A percentile compares a stretch with the other conserved stretches of the same genome.
phyloP scores from a whole-genome alignment of 2,113 vertebrate species.

The Lagopus leucura region DNA sequence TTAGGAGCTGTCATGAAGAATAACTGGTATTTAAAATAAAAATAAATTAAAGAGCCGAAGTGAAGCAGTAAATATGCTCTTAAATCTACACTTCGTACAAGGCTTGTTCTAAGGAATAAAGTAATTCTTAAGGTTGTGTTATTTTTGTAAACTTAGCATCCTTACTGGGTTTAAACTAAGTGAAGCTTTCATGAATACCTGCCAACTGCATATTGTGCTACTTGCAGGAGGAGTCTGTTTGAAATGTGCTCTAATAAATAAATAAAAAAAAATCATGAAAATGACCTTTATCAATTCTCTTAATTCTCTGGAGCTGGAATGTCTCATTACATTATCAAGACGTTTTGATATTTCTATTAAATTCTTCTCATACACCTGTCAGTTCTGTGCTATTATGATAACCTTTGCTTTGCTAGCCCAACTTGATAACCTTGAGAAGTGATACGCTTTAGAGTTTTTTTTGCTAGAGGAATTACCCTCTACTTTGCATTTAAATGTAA shows the following conservation, averaged over 20 bases:
- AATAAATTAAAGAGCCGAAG: not conserved
- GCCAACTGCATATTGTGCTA: accelerated
- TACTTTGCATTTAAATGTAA: not conserved
- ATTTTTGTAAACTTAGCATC: not conserved
- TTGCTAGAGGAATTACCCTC: accelerated
- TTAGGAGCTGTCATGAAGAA: not conserved
- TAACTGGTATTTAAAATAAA: not conserved
- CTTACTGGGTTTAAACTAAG: not conserved
- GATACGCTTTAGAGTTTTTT: not conserved
- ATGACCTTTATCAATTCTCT: not conserved
- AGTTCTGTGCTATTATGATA: not conserved
- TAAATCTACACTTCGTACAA: not conserved
- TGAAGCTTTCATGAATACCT: not conserved
- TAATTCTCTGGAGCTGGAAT: not conserved
- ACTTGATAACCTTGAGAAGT: not conserved
- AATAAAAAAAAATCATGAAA: not conserved
- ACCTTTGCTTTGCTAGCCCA: not conserved
- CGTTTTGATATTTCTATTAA: not conserved
- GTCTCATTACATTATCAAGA: not conserved
- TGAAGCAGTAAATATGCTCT: not conserved
- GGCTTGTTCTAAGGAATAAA: not conserved
- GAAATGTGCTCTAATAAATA: not conserved
- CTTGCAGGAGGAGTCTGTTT: not conserved
- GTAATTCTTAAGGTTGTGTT: accelerated
- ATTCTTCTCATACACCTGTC: accelerated